Base-by-base conservation (phyloP, 2,888 invertebrate genomes). In the Zhuqinia jingwanae region DNA sequence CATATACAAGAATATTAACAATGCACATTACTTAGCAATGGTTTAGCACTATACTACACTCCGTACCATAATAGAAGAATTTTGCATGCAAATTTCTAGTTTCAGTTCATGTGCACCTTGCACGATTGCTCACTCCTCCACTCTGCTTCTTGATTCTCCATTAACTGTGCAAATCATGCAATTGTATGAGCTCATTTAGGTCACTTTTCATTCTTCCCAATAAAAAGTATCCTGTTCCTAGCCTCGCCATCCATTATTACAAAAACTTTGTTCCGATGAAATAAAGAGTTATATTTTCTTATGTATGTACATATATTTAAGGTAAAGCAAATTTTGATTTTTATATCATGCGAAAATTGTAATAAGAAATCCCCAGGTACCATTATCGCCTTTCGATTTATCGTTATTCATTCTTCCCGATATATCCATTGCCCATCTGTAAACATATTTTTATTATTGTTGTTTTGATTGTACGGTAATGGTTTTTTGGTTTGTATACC, bases 121-220 rank as follows among this genome's bases (percentile, higher is more conserved):
- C 36, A 30, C 11, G 56, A 70, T 73, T 58, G 56, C 81, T 81
- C 70, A 81, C 70, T 70, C 80, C 6, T 70, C 6, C 70, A n/a
- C 15, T n/a, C 45, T n/a, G 17, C 36, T 60, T 76, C 10, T 70
- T 45, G 47, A 70, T 70, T 70, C 17, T 22, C 53, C 42, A 73
- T 73, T 53, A 45, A 56, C 56, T 50, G 22, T 56, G n/a, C 58
- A 58, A 58, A 81, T 56, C 45, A 15, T 36, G 58, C 25, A 56
- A 36, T 53, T 70, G 45, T 20, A 70, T 81, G 81, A 81, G 73
- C 81, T 81, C 81, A 81, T 81, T 81, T 70, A 45, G 70, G 73
- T 81, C 60, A 36, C 47, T 27, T 25, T 77, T 50, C 63, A 20
- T n/a, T n/a, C 30, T 2, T 20, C 60, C 58, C 13, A 20, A 58